phyloP scores from a whole-genome alignment of 2,797 vertebrate species.

The Hylomyscus alleni region DNA sequence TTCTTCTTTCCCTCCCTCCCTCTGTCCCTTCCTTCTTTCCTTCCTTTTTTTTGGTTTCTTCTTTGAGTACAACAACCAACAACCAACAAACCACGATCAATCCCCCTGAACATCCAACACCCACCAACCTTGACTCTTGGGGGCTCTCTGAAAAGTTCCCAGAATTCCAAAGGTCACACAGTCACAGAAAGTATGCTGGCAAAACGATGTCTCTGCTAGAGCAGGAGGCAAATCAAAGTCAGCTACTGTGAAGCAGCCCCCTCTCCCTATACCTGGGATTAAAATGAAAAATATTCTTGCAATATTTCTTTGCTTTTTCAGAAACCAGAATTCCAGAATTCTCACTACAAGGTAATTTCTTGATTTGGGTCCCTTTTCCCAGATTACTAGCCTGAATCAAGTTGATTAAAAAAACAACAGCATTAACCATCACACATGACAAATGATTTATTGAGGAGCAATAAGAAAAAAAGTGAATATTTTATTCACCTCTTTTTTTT shows the following conservation, averaged over 20 bases:
- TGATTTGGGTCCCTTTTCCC: not conserved
- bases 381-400: not conserved
- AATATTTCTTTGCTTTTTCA: not conserved
- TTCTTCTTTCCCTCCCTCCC: too few relatives aligned
- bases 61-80: not conserved
- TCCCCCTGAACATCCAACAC: not conserved
- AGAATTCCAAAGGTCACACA: not conserved
- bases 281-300: not conserved
- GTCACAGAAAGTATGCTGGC: not conserved
- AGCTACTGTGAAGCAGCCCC: not conserved
- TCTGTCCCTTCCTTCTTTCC: too few relatives aligned
- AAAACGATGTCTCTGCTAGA: not conserved
- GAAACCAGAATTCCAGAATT: not conserved
- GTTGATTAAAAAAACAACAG: not conserved
- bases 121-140: not conserved
- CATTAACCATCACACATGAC: not conserved
- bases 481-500: not conserved
- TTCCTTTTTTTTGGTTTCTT: not conserved
- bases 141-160: not conserved
- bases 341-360: not conserved
- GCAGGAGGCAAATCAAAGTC: not conserved
- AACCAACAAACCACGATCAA: not conserved
- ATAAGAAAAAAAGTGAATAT: not conserved
- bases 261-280: not conserved
- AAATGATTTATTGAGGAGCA: constrained; percentile 14